These are phyloP conservation scores for Rallus crepitans DNA, from an alignment of 2,797 vertebrate genomes.

Conservation along the genomic window DNA sequence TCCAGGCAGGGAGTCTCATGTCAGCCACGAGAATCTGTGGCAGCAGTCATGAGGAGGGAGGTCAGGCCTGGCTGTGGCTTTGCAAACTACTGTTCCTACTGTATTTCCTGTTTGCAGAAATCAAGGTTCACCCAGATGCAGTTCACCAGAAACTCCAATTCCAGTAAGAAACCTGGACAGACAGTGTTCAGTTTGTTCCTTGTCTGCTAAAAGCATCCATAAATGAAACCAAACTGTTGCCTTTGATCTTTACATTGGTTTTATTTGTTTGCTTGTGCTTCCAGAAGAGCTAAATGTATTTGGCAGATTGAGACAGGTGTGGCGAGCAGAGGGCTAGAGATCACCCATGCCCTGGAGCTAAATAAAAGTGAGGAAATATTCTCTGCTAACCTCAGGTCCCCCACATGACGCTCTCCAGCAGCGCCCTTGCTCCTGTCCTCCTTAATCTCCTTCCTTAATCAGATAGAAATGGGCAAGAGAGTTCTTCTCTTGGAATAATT, in stretches of 20 bases:
- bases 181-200: not conserved
- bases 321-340: not conserved
- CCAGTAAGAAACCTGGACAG: not conserved
- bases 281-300: not conserved
- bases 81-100: not conserved
- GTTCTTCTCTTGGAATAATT: not conserved
- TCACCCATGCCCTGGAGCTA: not conserved
- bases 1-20: fast-evolving
- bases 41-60: not conserved
- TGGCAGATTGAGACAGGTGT: not conserved
- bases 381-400: not conserved
- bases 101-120: not conserved
- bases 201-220: not conserved
- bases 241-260: not conserved
- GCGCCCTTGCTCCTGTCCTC: not conserved
- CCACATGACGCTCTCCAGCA: not conserved
- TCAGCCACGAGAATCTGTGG: not conserved
- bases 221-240: not conserved
- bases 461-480: not conserved
- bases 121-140: not conserved
- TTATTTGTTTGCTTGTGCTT: not conserved
- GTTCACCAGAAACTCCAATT: not conserved
- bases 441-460: not conserved
- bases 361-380: not conserved
- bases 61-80: not conserved